Evolutionary conservation across 1,140 invertebrate species (phyloP).

Genomic region (Megalonaias nervosa): DNA sequence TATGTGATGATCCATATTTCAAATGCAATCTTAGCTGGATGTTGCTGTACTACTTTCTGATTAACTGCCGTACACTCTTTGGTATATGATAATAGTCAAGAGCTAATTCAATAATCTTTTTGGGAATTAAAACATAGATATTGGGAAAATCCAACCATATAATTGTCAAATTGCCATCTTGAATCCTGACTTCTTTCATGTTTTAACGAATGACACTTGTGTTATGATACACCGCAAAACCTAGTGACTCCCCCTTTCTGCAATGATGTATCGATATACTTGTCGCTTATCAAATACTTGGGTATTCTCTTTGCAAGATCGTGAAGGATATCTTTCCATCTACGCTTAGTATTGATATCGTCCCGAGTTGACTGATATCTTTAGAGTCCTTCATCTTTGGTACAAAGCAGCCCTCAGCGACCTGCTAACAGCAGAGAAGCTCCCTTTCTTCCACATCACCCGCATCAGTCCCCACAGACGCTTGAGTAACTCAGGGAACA

Average conservation of each 20-base stretch:
- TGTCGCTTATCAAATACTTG: slow-evolving; percentile 1
- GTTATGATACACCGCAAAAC: slow-evolving; percentile 23
- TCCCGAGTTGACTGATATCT: slow-evolving; percentile 11
- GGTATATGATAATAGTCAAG: slow-evolving; percentile 21
- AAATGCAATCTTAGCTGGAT: slow-evolving; percentile 12
- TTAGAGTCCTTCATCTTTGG: slow-evolving; percentile 5
- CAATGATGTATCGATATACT: slow-evolving; percentile 23
- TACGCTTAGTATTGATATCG: slow-evolving; percentile 4
- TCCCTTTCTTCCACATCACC: slow-evolving; percentile 6
- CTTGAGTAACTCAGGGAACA: neutral
- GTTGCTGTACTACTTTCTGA: slow-evolving; percentile 10
- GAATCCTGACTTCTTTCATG: slow-evolving; percentile 13
- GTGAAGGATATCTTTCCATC: slow-evolving; percentile 4
- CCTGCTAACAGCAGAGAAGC: neutral
- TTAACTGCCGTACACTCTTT: neutral
- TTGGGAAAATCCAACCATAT: slow-evolving; percentile 29
- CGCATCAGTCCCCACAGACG: slow-evolving; percentile 1
- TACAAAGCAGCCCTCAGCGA: neutral
- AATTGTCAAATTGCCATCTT: slow-evolving; percentile 14
- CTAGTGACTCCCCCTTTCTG: slow-evolving; percentile 25
- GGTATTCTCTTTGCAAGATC: neutral
- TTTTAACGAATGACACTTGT: slow-evolving; percentile 13
- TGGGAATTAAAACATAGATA: slow-evolving; percentile 9
- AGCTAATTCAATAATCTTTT: slow-evolving; percentile 20
- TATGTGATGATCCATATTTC: slow-evolving; percentile 24